A percentile compares a stretch with the other conserved stretches of the same genome.
These are phyloP conservation scores for Drosophila pseudotalamancana DNA, from an alignment of 2,888 invertebrate species.

Conservation along the genomic window DNA sequence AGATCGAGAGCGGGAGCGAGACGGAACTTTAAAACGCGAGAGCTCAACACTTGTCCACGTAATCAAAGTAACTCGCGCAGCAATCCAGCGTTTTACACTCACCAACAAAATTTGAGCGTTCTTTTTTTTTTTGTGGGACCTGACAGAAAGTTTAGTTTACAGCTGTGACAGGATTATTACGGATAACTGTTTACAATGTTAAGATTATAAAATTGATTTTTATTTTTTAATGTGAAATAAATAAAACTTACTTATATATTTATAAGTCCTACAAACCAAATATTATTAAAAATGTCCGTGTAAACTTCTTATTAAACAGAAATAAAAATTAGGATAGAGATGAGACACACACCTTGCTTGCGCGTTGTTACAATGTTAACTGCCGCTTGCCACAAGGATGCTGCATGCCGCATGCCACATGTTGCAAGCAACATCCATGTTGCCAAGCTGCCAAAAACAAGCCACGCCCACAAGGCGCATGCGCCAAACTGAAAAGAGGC, in stretches of 20 bases:
- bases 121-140: not conserved
- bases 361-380: constrained; percentile 49
- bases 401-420: constrained; percentile 24
- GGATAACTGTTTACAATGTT: no score
- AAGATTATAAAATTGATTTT: no score
- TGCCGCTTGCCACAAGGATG: constrained; percentile 29
- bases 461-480: constrained; percentile 55
- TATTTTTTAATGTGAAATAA: no score
- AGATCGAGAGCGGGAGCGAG: constrained; percentile 5
- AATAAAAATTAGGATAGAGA: constrained; percentile 52
- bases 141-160: not conserved
- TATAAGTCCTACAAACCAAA: not conserved
- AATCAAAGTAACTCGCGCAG: constrained; percentile 58
- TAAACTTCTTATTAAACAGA: constrained; percentile 31
- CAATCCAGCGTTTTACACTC: constrained; percentile 34
- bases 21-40: no score
- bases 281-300: constrained; percentile 1
- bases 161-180: not conserved
- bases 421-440: constrained; percentile 39
- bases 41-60: constrained; percentile 69
- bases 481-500: constrained; percentile 40
- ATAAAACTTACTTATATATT: constrained; percentile 38
- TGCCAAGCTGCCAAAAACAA: constrained; percentile 10
- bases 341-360: constrained; percentile 50
- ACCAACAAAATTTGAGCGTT: not conserved